Percentiles rank a stretch among this genome's conserved stretches.
Conservation (phyloP, 1,140 invertebrate species). For the Babylonia areolata region DNA sequence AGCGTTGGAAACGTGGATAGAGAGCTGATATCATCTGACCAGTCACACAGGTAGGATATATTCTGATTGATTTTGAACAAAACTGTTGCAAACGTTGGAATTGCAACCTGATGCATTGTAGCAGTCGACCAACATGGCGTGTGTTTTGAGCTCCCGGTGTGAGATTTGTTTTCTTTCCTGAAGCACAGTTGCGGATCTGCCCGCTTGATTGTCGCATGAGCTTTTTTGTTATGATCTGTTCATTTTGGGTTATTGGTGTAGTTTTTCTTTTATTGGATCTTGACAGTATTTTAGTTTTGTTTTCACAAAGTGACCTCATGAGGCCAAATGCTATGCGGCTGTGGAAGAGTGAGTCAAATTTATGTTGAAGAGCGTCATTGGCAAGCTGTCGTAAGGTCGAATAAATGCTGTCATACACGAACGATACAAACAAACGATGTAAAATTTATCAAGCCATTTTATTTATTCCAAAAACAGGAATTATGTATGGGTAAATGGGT, state of each 20-base stretch:
- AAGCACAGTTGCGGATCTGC: background rate
- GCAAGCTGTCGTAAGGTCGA: slow-evolving; percentile 26
- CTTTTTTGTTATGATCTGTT: background rate
- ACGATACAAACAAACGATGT: background rate
- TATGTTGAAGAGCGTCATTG: slow-evolving; percentile 37
- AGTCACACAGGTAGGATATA: slow-evolving; percentile 43
- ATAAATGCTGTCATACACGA: background rate
- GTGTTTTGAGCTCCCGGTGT: slow-evolving; percentile 17
- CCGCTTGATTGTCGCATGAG: background rate
- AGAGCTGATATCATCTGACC: slow-evolving; percentile 34
- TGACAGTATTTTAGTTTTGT: background rate
- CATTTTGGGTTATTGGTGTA: background rate
- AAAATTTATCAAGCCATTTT: background rate
- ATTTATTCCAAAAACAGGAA: background rate
- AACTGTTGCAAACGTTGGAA: slow-evolving; percentile 30
- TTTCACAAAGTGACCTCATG: background rate
- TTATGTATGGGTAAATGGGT: no score
- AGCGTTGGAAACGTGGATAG: slow-evolving; percentile 34
- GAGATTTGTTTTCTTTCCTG: background rate
- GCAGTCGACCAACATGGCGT: slow-evolving; percentile 52
- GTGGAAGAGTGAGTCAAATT: slow-evolving; percentile 41
- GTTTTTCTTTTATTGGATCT: background rate
- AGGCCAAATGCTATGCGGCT: slow-evolving; percentile 43
- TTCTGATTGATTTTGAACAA: slow-evolving; percentile 13
- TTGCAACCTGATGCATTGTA: slow-evolving; percentile 45